Conservation (phyloP, 2,888 invertebrate species). For the Gymnosoma rotundatum region DNA sequence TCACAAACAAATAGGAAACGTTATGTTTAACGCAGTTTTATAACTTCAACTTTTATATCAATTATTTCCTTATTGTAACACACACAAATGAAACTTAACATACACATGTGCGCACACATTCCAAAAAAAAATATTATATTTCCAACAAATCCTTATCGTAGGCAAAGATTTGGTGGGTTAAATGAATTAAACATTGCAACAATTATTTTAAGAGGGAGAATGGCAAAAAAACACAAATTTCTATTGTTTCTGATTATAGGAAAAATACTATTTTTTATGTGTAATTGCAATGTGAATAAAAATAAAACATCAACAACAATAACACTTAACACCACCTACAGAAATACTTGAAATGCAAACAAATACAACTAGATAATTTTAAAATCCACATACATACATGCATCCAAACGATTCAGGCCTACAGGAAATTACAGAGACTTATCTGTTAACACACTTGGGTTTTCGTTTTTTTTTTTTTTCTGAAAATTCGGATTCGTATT, state of each 20-base stretch:
- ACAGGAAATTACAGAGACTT: background rate
- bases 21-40: no score
- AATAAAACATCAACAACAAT: slow-evolving; percentile 24
- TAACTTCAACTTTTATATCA: no score
- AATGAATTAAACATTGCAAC: slow-evolving; percentile 25
- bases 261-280: background rate
- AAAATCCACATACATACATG: background rate
- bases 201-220: background rate
- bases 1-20: no score
- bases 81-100: no score
- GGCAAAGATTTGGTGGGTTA: slow-evolving; percentile 25
- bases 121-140: background rate
- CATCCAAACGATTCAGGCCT: background rate
- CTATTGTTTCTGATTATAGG: background rate
- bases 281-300: background rate
- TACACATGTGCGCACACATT: background rate
- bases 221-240: background rate
- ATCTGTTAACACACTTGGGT: no score
- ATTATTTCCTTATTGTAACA: slow-evolving; percentile 19
- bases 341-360: background rate
- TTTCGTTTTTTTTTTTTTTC: no score
- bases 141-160: slow-evolving; percentile 36
- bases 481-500: no score
- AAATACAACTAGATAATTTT: background rate
- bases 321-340: slow-evolving; percentile 19